Conservation (phyloP, 2,113 vertebrate genomes). For the Poicephalus gulielmi region DNA sequence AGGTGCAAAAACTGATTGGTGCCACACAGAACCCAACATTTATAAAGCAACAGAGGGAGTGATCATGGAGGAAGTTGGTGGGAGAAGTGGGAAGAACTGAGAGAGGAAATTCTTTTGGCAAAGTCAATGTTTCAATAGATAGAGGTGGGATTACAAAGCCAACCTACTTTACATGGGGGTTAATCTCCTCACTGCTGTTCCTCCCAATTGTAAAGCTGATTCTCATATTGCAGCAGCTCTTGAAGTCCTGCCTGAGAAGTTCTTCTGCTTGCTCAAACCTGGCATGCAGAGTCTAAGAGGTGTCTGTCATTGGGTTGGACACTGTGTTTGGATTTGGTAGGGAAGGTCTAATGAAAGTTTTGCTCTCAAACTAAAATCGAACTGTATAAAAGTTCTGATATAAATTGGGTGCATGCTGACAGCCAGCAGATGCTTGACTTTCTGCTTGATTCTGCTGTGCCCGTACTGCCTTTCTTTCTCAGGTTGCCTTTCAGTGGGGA, state of each 20-base stretch:
- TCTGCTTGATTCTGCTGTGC: not conserved
- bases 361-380: not conserved
- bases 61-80: not conserved
- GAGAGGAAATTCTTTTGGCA: not conserved
- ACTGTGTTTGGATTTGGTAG: not conserved
- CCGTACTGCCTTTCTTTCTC: not conserved
- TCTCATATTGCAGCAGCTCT: not conserved
- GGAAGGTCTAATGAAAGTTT: not conserved
- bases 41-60: not conserved
- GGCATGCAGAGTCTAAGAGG: not conserved
- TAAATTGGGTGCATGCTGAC: not conserved
- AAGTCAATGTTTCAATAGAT: not conserved
- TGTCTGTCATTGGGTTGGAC: not conserved
- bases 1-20: not conserved
- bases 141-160: not conserved
- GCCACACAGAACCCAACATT: not conserved
- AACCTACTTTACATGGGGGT: rapidly evolving
- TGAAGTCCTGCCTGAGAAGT: not conserved
- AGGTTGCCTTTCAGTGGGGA: not conserved
- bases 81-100: not conserved
- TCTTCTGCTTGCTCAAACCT: not conserved
- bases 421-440: not conserved
- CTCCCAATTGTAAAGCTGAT: not conserved
- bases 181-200: not conserved
- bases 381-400: not conserved